Conservation (phyloP, 2,113 vertebrate genomes). For the Dolichotis patagonum region DNA sequence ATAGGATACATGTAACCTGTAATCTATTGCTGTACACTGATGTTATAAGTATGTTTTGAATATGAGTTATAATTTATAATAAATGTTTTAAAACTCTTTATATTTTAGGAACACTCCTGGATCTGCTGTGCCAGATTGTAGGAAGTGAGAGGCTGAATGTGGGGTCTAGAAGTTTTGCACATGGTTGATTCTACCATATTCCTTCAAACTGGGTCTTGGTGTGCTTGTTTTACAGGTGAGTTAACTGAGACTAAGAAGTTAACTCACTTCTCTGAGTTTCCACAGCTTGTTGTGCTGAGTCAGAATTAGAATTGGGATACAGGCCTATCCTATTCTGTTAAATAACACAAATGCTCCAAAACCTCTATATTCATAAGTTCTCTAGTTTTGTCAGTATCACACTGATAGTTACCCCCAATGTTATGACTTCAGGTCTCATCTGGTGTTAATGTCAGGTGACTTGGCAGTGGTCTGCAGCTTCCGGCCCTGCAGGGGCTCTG, state of each 20-base stretch:
- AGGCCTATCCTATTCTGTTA: not conserved
- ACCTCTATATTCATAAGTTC: not conserved
- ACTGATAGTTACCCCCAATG: not conserved
- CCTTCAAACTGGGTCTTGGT: not conserved
- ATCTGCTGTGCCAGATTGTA: not conserved
- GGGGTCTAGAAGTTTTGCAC: not conserved
- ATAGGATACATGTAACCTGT: not conserved
- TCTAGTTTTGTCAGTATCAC: not conserved
- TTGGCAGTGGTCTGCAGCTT: not conserved
- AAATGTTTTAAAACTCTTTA: not conserved
- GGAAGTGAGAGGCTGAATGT: not conserved
- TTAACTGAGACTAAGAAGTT: not conserved
- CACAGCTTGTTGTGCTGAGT: not conserved
- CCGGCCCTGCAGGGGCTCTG: not conserved
- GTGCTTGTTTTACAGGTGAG: not conserved
- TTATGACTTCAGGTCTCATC: not conserved
- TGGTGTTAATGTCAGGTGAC: not conserved
- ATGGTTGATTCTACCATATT: no score
- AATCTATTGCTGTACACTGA: not conserved
- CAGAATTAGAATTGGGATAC: not conserved
- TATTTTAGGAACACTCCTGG: slow-evolving; percentile 4
- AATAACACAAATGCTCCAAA: not conserved
- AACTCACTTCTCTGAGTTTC: not conserved
- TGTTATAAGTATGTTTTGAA: not conserved
- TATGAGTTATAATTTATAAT: not conserved